Evolutionary conservation across 2,888 invertebrate species (phyloP).

Genomic region (Bursaphelenchus okinawaensis): DNA sequence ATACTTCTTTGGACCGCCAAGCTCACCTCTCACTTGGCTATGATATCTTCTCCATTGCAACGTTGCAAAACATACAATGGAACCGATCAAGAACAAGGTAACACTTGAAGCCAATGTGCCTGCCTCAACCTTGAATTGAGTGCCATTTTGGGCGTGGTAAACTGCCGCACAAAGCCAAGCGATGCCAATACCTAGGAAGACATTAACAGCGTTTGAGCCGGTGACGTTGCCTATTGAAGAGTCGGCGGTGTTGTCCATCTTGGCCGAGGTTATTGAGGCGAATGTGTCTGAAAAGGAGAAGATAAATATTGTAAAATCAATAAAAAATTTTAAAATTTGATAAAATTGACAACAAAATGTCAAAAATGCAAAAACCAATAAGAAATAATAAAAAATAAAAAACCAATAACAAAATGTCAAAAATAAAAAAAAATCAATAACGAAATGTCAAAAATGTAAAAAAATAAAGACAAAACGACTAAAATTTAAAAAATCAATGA

Average conservation of each 20-base stretch:
- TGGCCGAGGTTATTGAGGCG: constrained; percentile 95
- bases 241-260: constrained; percentile 92
- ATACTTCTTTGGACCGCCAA: constrained; percentile 76
- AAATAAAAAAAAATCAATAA: too few relatives aligned
- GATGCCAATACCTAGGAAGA: constrained; percentile 80
- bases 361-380: too few relatives aligned
- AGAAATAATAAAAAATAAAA: background rate
- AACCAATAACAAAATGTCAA: too few relatives aligned
- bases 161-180: constrained; percentile 56
- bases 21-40: constrained; percentile 64
- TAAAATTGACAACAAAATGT: too few relatives aligned
- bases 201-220: constrained; percentile 87
- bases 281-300: constrained; percentile 86
- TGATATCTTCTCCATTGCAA: constrained; percentile 69
- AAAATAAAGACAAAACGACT: too few relatives aligned
- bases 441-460: too few relatives aligned
- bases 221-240: constrained; percentile 92
- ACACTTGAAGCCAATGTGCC: constrained; percentile 91
- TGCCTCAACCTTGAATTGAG: constrained; percentile 65
- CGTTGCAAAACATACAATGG: constrained; percentile 74
- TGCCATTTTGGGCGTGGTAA: constrained; percentile 48
- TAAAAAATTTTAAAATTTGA: too few relatives aligned
- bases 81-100: constrained; percentile 86
- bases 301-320: too few relatives aligned
- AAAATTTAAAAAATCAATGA: too few relatives aligned